Percentiles rank a stretch among this genome's conserved stretches.
Conservation (phyloP, 1,140 invertebrate genomes). For the Stegodyphus dumicola region DNA sequence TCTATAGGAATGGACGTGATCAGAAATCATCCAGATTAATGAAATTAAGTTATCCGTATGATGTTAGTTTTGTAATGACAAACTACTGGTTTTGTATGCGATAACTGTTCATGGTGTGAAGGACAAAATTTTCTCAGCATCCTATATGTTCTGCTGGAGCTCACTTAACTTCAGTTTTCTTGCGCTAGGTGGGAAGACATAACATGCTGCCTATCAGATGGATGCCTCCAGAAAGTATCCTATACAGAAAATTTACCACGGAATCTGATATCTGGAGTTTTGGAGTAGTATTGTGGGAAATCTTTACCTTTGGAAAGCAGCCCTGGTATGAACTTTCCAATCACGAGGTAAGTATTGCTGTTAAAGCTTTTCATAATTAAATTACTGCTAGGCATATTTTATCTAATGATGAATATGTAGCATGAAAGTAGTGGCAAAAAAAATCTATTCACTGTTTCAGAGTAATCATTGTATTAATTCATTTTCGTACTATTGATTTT, state of each 20-base stretch:
- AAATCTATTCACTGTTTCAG: background rate
- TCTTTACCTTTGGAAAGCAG: constrained; percentile 64
- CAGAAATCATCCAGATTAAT: too few species aligned
- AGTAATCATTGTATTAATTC: background rate
- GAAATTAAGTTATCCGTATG: too few species aligned
- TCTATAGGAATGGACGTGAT: too few species aligned
- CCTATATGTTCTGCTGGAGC: too few species aligned
- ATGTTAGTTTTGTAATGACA: too few species aligned
- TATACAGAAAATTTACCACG: constrained; percentile 70
- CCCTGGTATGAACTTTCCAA: constrained; percentile 69
- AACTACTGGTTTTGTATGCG: too few species aligned
- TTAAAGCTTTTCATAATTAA: background rate
- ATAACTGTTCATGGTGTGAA: too few species aligned
- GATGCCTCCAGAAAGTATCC: constrained; percentile 71
- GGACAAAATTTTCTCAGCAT: too few species aligned
- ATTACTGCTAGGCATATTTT: background rate
- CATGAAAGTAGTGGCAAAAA: background rate
- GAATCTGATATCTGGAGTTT: constrained; percentile 72
- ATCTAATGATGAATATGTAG: background rate
- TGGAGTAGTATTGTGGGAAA: constrained; percentile 72
- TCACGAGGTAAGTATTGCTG: constrained; percentile 66
- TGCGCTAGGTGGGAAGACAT: constrained; percentile 68
- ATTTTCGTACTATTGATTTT: background rate
- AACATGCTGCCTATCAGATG: constrained; percentile 70
- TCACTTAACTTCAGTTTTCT: background rate